Evolutionary conservation across 2,888 invertebrate genomes (phyloP).

Genomic region (Lissonota sp.): DNA sequence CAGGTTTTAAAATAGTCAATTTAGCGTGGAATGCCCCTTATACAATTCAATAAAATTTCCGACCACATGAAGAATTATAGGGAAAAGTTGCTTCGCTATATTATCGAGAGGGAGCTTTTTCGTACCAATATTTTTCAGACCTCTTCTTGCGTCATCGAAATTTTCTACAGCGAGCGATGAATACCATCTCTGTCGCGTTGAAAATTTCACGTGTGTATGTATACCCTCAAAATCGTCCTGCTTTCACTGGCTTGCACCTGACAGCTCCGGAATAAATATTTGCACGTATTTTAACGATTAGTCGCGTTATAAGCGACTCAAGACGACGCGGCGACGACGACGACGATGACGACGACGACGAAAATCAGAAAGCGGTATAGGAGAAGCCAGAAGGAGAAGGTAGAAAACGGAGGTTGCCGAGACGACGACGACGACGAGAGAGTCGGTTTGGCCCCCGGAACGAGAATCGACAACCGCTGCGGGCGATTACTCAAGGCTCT

Average conservation of each 20-base stretch:
- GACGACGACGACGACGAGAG: constrained; percentile 25
- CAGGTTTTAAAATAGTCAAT: too few relatives aligned
- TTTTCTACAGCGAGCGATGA: constrained; percentile 62
- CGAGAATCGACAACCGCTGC: constrained; percentile 1
- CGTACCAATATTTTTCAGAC: constrained; percentile 71
- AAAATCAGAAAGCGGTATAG: not conserved
- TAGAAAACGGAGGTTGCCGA: constrained; percentile 24
- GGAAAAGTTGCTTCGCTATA: not conserved
- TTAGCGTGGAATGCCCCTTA: too few relatives aligned
- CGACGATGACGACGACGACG: not conserved
- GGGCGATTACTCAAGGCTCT: constrained; percentile 37
- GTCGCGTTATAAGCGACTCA: constrained; percentile 71
- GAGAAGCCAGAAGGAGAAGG: constrained; percentile 4
- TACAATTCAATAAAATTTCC: too few relatives aligned
- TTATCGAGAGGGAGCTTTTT: not conserved
- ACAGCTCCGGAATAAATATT: constrained; percentile 78
- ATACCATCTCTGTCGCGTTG: constrained; percentile 55
- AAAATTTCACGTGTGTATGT: constrained; percentile 22
- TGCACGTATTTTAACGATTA: constrained; percentile 78
- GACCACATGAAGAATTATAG: too few relatives aligned
- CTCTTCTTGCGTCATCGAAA: constrained; percentile 52
- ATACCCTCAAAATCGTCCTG: constrained; percentile 52
- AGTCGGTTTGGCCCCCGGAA: constrained; percentile 12
- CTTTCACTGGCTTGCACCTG: constrained; percentile 72
- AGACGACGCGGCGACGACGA: constrained; percentile 57